Base-by-base conservation (phyloP, 2,888 invertebrate genomes). In the Monochamus alternatus region DNA sequence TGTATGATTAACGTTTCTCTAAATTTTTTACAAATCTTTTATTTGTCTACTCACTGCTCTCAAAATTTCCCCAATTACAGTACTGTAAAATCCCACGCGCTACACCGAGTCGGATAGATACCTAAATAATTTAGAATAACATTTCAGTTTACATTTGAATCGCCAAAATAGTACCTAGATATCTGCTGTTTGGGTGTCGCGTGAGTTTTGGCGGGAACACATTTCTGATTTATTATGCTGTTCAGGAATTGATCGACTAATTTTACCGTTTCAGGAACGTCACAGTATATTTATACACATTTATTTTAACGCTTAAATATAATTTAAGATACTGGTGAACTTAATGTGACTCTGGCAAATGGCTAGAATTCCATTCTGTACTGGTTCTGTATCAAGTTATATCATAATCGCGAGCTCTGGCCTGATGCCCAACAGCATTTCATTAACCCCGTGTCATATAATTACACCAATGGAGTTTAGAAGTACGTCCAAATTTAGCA, bases 381-480 rank as follows among this genome's bases (percentile, higher is more conserved):
- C 30, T 60, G 60, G 32, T 44, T 63, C 63, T 44, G 65, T 43
- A 65, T 65, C 65, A 43, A 51, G 51, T 65, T 65, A 64, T 65
- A 65, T 65, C 65, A 51, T 51, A 47, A 47, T 47, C 47, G 9
- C 31, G 31, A 9, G 51, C 12, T 51, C 65, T 65, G 65, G 65
- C 65, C 5, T 4, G 47, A 1, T 65, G 65, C 65, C 64, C 55
- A n/a, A 55, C 31, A 51, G 47, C 47, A 31, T 30, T 62, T 65
- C 65, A 65, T 65, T 65, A 65, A 65, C 65, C 65, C 47, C 47
- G 9, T 32, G 51, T 63, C 14, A 43, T 63, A 63, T 63, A 63
- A 44, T 47, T 65, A 5, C 47, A 51, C 9, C 65, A 43, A 30
- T 51, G 14, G 14, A 55, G 55, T 55, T 55, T 55, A 55, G 55